Evolutionary conservation across 30 jellyfish, hydroid and myxozoan genomes (phyloP), one percentile per base, ranked within the genome.

Genomic region (Clytia hemisphaerica): DNA sequence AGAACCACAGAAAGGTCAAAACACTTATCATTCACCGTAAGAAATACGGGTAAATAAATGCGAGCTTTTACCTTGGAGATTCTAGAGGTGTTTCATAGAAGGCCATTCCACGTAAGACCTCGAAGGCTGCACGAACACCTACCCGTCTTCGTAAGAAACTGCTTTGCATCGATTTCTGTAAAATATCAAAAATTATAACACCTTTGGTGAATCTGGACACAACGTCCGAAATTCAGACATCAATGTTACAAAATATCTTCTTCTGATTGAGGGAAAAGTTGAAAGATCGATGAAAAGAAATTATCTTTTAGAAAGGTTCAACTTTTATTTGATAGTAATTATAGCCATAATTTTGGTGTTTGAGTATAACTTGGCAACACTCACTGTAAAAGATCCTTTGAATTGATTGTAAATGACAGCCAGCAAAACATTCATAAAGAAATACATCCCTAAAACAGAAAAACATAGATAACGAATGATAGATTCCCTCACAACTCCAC

Each of bases 51-150:
- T 25, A 0, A 33, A 73, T 12, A 32, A 32, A 32, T 6, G 36
- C 4, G 10, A 71, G 21, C 37, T 48, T 7, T 15, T 87, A 87
- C 96, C 96, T 68, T n/a, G 96, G 92, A 45, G 75, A 28, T 3
- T 79, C 92, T 26, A 71, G 31, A 5, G 87, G 80, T 4, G 92
- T 54, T 15, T 85, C 79, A 63, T 87, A 74, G 9, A 78, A 60
- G 24, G 73, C 33, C 19, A 77, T 61, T 22, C 94, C 86, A 18
- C 61, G 68, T 5, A 87, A 63, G 24, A 87, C 94, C 61, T 87
- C 96, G 48, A 72, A 87, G 4, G 96, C 96, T 33, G 96, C 94
- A 22, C 96, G 93, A 58, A 87, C 78, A n/a, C 96, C 96, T 44
- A 73, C 71, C 15, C 96, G 73, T 29, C 96, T 57, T 10, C 96